phyloP scores from a whole-genome alignment of 2,113 vertebrate genomes.

The Motacilla alba region DNA sequence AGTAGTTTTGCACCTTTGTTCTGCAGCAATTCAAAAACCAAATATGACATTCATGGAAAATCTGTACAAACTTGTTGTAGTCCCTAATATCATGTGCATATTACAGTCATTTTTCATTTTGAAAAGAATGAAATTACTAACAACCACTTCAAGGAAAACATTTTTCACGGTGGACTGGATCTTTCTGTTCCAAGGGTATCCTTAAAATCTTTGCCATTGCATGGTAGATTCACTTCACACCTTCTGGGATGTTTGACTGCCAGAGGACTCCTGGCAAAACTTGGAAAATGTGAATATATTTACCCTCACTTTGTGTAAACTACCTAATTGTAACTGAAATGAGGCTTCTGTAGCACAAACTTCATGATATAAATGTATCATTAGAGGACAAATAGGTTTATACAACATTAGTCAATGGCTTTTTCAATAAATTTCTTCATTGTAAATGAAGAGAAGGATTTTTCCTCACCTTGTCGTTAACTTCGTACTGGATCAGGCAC shows the following conservation, averaged over 20 bases:
- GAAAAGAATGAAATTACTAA: constrained; percentile 25
- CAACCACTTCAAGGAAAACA: neutral
- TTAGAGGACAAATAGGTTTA: neutral
- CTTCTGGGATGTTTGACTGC: neutral
- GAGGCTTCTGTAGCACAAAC: neutral
- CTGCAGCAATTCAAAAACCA: neutral
- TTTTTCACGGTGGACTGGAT: neutral
- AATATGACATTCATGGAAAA: neutral
- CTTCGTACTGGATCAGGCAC: neutral
- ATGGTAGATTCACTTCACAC: neutral
- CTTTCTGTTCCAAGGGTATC: neutral
- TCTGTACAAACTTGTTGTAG: neutral
- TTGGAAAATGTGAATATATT: neutral
- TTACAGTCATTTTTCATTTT: constrained; percentile 45
- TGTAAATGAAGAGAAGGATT: neutral
- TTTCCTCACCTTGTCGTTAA: neutral
- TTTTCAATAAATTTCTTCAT: neutral
- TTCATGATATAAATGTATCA: neutral
- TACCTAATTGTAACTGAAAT: neutral
- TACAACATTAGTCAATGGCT: neutral
- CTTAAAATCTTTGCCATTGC: neutral
- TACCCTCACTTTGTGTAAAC: neutral
- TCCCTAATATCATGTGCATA: neutral
- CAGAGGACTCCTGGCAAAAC: neutral
- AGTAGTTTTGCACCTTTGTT: constrained; percentile 4